Percentiles rank a stretch among this genome's conserved stretches.
Evolutionary conservation across 2,113 vertebrate species (phyloP).

Genomic region (Lycocorax pyrrhopterus): DNA sequence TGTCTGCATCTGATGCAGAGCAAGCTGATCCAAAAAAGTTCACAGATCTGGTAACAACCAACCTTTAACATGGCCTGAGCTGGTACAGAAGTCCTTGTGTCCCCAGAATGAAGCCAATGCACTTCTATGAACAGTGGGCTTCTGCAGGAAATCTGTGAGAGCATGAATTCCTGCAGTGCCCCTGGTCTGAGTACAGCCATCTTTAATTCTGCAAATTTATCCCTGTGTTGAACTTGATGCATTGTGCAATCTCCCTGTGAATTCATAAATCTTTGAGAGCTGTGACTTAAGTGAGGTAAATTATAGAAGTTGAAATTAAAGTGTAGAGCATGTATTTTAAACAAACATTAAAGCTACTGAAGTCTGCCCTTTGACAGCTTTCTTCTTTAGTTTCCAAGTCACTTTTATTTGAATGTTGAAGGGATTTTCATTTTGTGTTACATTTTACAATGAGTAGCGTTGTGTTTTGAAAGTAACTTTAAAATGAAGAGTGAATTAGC

Average conservation of each 20-base stretch:
- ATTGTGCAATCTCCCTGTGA: not conserved
- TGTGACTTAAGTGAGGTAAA: not conserved
- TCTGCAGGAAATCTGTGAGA: not conserved
- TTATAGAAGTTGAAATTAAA: conserved; percentile 25
- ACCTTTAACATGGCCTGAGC: not conserved
- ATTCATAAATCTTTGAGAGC: not conserved
- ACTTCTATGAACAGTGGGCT: not conserved
- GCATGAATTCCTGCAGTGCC: not conserved
- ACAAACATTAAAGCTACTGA: conserved; percentile 4
- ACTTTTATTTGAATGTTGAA: conserved; percentile 1
- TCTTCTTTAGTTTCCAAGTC: conserved; percentile 3
- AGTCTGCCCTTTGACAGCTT: conserved; percentile 21
- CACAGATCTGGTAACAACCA: not conserved
- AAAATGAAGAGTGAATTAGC: not conserved
- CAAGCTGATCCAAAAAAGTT: not conserved
- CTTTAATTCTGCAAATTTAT: not conserved
- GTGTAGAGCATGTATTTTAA: conserved; percentile 7
- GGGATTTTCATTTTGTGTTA: not conserved
- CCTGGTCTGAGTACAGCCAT: not conserved
- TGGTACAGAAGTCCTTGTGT: not conserved
- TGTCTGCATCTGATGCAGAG: not conserved
- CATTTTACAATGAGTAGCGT: not conserved
- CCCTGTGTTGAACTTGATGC: not conserved
- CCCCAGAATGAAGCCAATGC: not conserved
- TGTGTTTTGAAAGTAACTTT: conserved; percentile 27